These are phyloP conservation scores for Antheraea assamensis DNA, from an alignment of 2,888 invertebrate species.

Conservation along the genomic window DNA sequence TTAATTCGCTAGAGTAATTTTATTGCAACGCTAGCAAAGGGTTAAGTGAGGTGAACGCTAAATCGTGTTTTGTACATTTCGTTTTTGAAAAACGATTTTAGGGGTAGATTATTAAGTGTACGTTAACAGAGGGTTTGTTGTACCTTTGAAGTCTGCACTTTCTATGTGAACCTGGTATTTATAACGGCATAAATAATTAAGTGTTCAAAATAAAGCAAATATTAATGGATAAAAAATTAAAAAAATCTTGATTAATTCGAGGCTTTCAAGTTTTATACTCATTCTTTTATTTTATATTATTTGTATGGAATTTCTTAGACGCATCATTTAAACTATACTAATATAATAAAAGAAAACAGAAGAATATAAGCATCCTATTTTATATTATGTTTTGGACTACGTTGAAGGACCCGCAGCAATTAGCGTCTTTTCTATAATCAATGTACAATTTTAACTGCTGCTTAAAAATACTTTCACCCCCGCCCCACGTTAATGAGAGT, in stretches of 20 bases:
- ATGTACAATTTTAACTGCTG: slow-evolving; percentile 23
- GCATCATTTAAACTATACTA: no score
- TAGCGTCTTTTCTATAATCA: slow-evolving; percentile 12
- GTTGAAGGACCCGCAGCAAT: not conserved
- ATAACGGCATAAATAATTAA: not conserved
- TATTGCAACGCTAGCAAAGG: slow-evolving; percentile 60
- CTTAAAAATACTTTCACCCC: slow-evolving; percentile 47
- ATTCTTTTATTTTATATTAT: no score
- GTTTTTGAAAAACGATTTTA: slow-evolving; percentile 53
- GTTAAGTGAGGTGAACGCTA: slow-evolving; percentile 65
- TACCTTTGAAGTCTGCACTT: slow-evolving; percentile 19
- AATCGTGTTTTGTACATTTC: slow-evolving; percentile 76
- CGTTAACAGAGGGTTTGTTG: slow-evolving; percentile 26
- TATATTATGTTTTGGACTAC: not conserved
- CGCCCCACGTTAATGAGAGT: slow-evolving; percentile 54
- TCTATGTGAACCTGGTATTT: slow-evolving; percentile 25
- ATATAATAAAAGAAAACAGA: no score
- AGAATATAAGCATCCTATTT: not conserved
- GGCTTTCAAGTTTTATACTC: no score
- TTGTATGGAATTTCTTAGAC: no score
- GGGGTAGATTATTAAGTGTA: slow-evolving; percentile 25
- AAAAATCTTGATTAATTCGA: no score
- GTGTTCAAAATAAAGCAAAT: not conserved
- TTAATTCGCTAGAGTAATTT: slow-evolving; percentile 67
- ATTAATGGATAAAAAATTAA: not conserved